These are phyloP conservation scores for Periophthalmus modestus DNA, from an alignment of 2,113 vertebrate genomes.

Conservation along the genomic window DNA sequence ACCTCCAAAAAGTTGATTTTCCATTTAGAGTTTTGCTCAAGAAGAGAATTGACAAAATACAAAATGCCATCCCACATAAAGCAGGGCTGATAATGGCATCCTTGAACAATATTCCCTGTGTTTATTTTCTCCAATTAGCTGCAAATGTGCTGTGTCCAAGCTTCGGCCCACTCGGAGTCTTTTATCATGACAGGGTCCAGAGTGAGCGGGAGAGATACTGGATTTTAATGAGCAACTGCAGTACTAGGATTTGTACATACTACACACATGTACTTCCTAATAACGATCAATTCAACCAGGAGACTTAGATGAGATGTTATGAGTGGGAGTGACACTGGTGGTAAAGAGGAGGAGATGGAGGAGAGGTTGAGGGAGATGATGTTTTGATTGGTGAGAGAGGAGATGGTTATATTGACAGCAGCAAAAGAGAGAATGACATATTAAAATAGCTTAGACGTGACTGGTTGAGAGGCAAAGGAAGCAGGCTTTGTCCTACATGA, in stretches of 20 bases:
- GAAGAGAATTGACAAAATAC: too few species aligned
- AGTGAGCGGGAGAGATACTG: constrained; percentile 2
- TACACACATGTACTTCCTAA: neutral
- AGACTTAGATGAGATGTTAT: neutral
- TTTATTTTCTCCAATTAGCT: constrained; percentile 11
- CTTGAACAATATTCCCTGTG: constrained; percentile 10
- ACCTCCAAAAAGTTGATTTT: too few species aligned
- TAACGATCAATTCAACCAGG: neutral
- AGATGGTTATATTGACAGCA: neutral
- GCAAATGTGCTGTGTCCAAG: constrained; percentile 1
- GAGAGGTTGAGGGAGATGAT: neutral
- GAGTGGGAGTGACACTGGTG: too few species aligned
- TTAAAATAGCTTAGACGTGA: too few species aligned
- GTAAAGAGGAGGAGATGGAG: neutral
- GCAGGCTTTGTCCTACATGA: too few species aligned
- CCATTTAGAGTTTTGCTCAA: too few species aligned
- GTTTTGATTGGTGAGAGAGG: neutral
- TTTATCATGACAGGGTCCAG: neutral
- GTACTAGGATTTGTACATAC: neutral
- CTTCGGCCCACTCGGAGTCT: neutral
- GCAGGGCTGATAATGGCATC: constrained; percentile 12
- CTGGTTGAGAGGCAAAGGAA: too few species aligned
- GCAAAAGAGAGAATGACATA: too few species aligned
- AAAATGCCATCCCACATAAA: neutral
- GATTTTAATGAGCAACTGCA: neutral